phyloP scores from a whole-genome alignment of 2,113 vertebrate genomes.

The Dendropsophus ebraccatus region DNA sequence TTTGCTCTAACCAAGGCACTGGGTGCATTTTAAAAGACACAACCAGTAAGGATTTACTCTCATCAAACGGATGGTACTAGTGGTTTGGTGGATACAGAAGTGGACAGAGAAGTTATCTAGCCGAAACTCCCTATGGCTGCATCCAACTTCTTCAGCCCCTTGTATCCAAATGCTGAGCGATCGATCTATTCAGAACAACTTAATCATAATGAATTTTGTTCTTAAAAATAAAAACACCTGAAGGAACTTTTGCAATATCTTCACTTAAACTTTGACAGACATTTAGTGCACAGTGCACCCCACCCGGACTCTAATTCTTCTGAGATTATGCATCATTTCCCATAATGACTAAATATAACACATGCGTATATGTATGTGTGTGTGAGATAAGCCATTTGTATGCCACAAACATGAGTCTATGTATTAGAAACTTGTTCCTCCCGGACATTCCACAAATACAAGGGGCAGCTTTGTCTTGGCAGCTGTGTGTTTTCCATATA shows the following conservation, averaged over 20 bases:
- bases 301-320: background rate
- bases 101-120: too few species aligned
- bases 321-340: background rate
- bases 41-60: too few species aligned
- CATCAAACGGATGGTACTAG: too few species aligned
- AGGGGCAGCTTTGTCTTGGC: slow-evolving; percentile 37
- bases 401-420: slow-evolving; percentile 36
- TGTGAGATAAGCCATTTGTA: slow-evolving; percentile 35
- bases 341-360: slow-evolving; percentile 15
- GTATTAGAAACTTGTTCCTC: slow-evolving; percentile 30
- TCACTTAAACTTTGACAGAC: background rate
- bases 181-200: too few species aligned
- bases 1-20: too few species aligned
- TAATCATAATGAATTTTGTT: background rate
- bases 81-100: too few species aligned
- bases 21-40: too few species aligned
- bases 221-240: background rate
- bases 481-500: slow-evolving; percentile 39
- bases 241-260: background rate
- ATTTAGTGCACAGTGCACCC: background rate
- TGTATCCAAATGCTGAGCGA: too few species aligned
- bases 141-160: too few species aligned
- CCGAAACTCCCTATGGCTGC: too few species aligned
- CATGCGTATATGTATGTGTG: slow-evolving; percentile 21
- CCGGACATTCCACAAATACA: slow-evolving; percentile 28